Evolutionary conservation across 2,797 vertebrate genomes (phyloP), one percentile per base, ranked within the genome.

Genomic region (Sparidentex hasta): DNA sequence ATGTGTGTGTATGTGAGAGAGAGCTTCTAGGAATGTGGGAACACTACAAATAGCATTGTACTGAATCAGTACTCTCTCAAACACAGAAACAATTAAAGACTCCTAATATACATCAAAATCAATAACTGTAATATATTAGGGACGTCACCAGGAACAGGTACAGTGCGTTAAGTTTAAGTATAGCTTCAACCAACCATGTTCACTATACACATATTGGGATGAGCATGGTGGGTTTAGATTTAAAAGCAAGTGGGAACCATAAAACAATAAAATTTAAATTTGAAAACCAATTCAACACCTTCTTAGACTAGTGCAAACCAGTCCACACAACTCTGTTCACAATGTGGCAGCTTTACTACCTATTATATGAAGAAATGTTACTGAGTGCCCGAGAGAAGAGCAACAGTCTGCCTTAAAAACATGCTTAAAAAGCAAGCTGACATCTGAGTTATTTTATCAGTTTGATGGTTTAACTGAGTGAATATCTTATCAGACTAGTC

Each of bases 1-100:
- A 25, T 65, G 44, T 57, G 41, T 14, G 38, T 48, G 17, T 48
- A 7, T 7, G 27, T 16, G 27, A 61, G 21, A 27, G 9, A 9
- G 7, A 46, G 83, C 41, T 75, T 73, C 63, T 58, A 51, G 44
- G 66, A 43, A 64, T 47, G 41, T 18, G 43, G 63, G 48, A n/a
- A 51, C 58, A 77, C 50, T 47, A 7, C 46, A 48, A 17, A 48
- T 48, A 20, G 46, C 46, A 18, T 7, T 48, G 17, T 7, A 18
- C 18, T 18, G 3, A 50, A 50, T n/a, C 3, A 8, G 8, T 4
- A 4, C 23, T 21, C 3, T 13, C n/a, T 21, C 50, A 52, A 52
- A 50, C 18, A 27, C 23, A 55, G 23, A 27, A 27, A 55, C 48
- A 74, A 38, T 56, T 48, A 7, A 25, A 65, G 7, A 18, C 14